Conservation (phyloP, 1,140 invertebrate species). For the Semibalanus balanoides region DNA sequence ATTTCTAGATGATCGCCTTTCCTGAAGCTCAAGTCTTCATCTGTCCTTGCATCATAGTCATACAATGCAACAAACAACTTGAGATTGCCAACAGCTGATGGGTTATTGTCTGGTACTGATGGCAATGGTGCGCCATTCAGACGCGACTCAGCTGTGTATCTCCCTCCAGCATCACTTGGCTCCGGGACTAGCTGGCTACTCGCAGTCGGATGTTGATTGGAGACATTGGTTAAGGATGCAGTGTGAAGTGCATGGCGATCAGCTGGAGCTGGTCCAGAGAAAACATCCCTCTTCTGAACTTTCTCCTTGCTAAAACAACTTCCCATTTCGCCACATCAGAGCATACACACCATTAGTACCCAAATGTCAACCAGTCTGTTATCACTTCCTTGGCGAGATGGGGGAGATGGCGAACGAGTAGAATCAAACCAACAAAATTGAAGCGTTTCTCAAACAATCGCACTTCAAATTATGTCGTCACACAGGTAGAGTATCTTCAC, state of each 20-base stretch:
- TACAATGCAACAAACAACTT: slow-evolving; percentile 91
- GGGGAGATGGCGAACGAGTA: no score
- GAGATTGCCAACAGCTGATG: background rate
- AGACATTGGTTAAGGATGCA: background rate
- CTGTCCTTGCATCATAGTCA: slow-evolving; percentile 96
- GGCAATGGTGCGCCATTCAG: slow-evolving; percentile 10
- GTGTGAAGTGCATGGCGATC: background rate
- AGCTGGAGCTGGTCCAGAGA: background rate
- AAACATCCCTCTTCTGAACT: slow-evolving; percentile 12
- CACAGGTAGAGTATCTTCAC: no score
- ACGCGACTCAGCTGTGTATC: background rate
- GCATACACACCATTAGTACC: background rate
- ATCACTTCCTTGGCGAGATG: no score
- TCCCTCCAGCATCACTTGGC: slow-evolving; percentile 3
- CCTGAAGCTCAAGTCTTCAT: slow-evolving; percentile 94
- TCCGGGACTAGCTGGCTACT: background rate
- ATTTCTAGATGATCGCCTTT: slow-evolving; percentile 98
- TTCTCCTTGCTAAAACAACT: slow-evolving; percentile 18
- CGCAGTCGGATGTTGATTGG: background rate
- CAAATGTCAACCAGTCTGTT: no score
- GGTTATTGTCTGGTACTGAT: slow-evolving; percentile 3
- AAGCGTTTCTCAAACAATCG: no score
- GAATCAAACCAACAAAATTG: no score
- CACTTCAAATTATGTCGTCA: no score
- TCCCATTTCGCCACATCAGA: slow-evolving; percentile 13